Percentiles rank a stretch among this genome's conserved stretches.
Conservation (phyloP, 2,113 vertebrate species). For the Elanus axillaris region DNA sequence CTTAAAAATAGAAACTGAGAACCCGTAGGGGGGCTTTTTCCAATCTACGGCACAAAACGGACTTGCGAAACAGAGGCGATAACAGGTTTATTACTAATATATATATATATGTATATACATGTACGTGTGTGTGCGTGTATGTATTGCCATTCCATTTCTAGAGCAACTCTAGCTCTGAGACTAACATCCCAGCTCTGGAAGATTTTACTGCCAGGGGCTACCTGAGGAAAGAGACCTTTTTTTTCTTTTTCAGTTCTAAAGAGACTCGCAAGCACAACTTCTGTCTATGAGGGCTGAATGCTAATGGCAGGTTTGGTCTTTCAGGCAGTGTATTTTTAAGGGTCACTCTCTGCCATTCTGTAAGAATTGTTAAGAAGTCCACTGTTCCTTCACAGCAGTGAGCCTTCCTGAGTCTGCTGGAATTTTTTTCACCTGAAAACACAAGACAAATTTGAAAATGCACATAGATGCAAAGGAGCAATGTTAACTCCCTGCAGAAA, state of each 20-base stretch:
- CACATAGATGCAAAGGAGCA: neutral
- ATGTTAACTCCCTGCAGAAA: neutral
- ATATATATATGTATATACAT: neutral
- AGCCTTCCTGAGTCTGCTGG: neutral
- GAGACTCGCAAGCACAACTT: neutral
- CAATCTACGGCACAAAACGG: neutral
- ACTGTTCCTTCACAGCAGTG: neutral
- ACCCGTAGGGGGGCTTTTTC: neutral
- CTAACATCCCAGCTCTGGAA: neutral
- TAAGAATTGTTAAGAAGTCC: neutral
- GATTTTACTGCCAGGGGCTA: neutral
- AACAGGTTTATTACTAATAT: neutral
- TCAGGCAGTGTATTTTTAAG: neutral
- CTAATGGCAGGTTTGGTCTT: neutral
- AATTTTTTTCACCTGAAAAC: neutral
- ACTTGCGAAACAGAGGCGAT: neutral
- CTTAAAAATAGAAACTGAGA: neutral
- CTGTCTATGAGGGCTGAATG: accelerated
- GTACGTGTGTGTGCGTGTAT: too few relatives aligned
- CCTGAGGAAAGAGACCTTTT: neutral
- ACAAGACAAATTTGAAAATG: neutral
- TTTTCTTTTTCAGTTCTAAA: neutral
- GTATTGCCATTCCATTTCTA: neutral
- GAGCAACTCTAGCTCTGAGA: neutral
- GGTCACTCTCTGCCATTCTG: neutral